Evolutionary conservation across 2,797 vertebrate species (phyloP).

Genomic region (Lithobates sylvaticus): DNA sequence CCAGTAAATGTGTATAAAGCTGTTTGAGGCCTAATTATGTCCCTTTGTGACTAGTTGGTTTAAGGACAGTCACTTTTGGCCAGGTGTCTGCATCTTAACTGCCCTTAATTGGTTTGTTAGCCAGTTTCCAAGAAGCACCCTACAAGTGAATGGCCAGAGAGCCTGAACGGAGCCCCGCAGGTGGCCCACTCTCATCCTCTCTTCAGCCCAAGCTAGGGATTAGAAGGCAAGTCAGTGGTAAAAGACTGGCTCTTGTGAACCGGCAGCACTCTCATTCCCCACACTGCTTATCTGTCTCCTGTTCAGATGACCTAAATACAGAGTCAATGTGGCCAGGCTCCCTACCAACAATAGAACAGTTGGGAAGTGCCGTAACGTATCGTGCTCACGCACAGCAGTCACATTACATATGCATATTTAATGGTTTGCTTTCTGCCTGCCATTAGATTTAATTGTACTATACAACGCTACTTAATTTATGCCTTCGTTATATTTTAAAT

Average conservation of each 20-base stretch:
- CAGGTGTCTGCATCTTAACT: conserved; percentile 54
- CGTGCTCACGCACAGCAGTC: neutral
- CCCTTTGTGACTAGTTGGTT: conserved; percentile 7
- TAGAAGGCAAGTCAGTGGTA: conserved; percentile 57
- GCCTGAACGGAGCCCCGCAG: conserved; percentile 48
- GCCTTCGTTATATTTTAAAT: neutral
- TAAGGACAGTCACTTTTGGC: conserved; percentile 50
- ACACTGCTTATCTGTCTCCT: conserved; percentile 58
- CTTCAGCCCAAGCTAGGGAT: conserved; percentile 50
- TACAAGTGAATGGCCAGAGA: conserved; percentile 53
- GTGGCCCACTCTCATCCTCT: conserved; percentile 46
- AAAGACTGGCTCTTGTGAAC: conserved; percentile 53
- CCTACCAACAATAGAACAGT: conserved; percentile 35
- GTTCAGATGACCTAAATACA: conserved; percentile 60
- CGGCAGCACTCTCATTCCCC: conserved; percentile 45
- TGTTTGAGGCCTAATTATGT: conserved; percentile 5
- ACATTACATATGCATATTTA: conserved; percentile 8
- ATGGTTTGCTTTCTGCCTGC: neutral
- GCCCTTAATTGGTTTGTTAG: conserved; percentile 57
- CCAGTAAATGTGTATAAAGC: conserved; percentile 24
- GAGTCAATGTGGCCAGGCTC: conserved; percentile 1
- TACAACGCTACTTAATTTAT: neutral
- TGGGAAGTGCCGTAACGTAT: conserved; percentile 28
- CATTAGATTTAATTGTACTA: neutral
- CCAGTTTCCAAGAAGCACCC: conserved; percentile 33